Evolutionary conservation across 2,888 invertebrate species (phyloP).

Genomic region (Amiota communis): DNA sequence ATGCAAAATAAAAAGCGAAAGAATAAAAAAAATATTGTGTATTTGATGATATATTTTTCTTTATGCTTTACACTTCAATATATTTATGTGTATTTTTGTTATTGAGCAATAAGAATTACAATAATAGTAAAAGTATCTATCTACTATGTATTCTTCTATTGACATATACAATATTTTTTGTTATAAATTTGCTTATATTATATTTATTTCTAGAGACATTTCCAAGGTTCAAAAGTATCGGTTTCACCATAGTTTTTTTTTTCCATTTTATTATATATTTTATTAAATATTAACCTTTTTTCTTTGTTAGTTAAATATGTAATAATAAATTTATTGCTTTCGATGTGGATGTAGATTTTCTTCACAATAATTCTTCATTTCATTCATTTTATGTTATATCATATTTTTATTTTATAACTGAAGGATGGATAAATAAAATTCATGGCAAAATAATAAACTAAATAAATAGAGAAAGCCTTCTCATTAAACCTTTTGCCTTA

Average conservation of each 20-base stretch:
- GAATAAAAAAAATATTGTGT: conserved; percentile 29
- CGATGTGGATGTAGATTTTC: background rate
- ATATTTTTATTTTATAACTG: conserved; percentile 6
- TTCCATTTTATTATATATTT: background rate
- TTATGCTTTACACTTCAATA: no score
- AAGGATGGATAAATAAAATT: conserved; percentile 35
- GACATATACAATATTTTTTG: no score
- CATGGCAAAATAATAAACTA: conserved; percentile 42
- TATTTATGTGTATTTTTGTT: no score
- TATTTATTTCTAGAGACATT: no score
- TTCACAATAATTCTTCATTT: background rate
- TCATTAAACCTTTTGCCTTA: background rate
- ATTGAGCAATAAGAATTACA: no score
- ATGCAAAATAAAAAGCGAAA: conserved; percentile 23
- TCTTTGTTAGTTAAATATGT: background rate
- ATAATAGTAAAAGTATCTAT: background rate
- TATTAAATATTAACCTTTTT: background rate
- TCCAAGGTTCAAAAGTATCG: no score
- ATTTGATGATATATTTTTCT: no score
- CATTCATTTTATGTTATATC: background rate
- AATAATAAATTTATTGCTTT: no score
- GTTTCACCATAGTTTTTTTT: no score
- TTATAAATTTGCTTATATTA: no score
- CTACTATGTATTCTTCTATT: no score
- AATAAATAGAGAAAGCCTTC: background rate